These are phyloP conservation scores for Protosalanx chinensis DNA, from an alignment of 2,797 vertebrate species.

Conservation along the genomic window DNA sequence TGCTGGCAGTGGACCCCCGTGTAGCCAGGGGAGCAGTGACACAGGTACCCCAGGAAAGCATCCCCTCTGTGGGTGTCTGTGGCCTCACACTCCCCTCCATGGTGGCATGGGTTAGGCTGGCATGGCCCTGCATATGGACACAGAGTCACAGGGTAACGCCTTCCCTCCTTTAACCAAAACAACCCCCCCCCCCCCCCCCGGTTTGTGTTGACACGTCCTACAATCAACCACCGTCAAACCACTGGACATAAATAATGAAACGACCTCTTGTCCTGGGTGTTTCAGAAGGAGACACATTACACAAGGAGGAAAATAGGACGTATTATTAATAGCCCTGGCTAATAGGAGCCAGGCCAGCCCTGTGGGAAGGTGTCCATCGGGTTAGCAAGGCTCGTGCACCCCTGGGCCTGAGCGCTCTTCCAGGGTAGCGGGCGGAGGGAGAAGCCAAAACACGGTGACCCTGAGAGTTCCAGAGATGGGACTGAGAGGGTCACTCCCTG, in stretches of 20 bases:
- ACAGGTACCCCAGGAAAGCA: conserved; percentile 80
- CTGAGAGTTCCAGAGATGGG: neutral
- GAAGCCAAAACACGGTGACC: neutral
- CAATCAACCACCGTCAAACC: neutral
- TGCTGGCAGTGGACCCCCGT: conserved; percentile 84
- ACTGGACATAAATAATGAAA: neutral
- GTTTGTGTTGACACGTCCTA: neutral
- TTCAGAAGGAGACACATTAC: neutral
- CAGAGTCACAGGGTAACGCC: neutral
- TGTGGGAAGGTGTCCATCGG: conserved; percentile 13
- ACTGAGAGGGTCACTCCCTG: neutral
- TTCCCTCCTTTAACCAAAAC: neutral
- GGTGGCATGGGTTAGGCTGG: conserved; percentile 82
- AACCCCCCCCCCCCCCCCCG: neutral
- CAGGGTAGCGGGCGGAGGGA: neutral
- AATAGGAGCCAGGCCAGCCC: neutral
- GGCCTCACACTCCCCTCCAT: conserved; percentile 80
- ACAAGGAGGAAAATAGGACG: conserved; percentile 7
- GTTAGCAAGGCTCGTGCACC: neutral
- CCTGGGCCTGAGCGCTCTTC: neutral
- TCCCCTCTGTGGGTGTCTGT: conserved; percentile 78
- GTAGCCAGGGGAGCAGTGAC: conserved; percentile 80
- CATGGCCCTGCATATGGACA: conserved; percentile 72
- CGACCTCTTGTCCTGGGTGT: neutral
- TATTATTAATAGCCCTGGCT: conserved; percentile 3